phyloP scores from a whole-genome alignment of 2,888 invertebrate genomes.

The Linnaemya vulpina region DNA sequence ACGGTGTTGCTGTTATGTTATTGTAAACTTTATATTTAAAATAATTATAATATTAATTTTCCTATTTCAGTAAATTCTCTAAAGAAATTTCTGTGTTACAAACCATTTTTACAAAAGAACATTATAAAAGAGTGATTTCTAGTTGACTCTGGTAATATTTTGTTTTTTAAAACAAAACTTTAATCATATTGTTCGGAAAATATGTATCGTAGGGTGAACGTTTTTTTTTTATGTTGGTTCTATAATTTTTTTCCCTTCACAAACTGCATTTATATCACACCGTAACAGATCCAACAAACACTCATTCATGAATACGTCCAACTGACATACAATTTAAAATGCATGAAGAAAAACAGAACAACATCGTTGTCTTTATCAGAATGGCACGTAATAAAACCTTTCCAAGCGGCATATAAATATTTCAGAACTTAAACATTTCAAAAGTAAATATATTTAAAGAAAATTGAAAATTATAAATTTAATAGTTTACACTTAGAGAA shows the following conservation, averaged over 20 bases:
- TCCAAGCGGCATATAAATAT: slow-evolving; percentile 43
- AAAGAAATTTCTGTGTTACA: too few species aligned
- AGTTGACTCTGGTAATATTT: too few species aligned
- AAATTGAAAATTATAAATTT: slow-evolving; percentile 10
- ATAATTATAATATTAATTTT: too few species aligned
- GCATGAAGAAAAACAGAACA: slow-evolving; percentile 42
- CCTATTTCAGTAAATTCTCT: too few species aligned
- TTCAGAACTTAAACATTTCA: slow-evolving; percentile 18
- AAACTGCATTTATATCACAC: neutral
- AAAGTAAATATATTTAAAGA: slow-evolving; percentile 11
- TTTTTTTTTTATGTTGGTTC: neutral
- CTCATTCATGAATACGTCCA: slow-evolving; percentile 24
- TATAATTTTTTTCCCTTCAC: neutral
- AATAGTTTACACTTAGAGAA: too few species aligned
- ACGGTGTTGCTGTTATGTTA: too few species aligned
- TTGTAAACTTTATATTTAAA: too few species aligned
- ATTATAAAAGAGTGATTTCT: too few species aligned
- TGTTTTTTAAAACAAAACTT: too few species aligned
- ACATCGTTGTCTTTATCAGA: slow-evolving; percentile 49
- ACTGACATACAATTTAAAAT: slow-evolving; percentile 56
- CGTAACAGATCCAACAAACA: neutral
- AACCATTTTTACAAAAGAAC: too few species aligned
- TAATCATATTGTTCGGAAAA: neutral
- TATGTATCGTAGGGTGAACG: neutral
- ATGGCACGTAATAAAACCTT: slow-evolving; percentile 53